These are phyloP conservation scores for Microplitis manilae DNA, from an alignment of 2,888 invertebrate genomes.

Conservation along the genomic window DNA sequence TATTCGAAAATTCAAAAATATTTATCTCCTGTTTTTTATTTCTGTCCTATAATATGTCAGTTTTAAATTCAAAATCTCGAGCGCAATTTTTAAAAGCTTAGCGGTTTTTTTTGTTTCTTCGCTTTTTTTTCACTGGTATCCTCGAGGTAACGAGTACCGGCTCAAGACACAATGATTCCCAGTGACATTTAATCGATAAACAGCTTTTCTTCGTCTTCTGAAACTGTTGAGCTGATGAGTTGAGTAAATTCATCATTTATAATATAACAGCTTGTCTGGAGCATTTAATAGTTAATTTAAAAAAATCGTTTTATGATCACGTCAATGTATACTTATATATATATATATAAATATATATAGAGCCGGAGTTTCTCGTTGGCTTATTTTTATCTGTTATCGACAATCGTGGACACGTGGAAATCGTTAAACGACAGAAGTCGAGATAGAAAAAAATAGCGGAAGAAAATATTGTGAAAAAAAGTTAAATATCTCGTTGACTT, in stretches of 20 bases:
- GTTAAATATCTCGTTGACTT: conserved; percentile 8
- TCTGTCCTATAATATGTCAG: not conserved
- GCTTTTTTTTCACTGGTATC: not conserved
- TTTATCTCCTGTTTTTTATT: not conserved
- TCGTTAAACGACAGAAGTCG: not conserved
- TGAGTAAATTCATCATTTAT: conserved; percentile 12
- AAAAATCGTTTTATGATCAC: not conserved
- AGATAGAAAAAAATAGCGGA: conserved; percentile 1
- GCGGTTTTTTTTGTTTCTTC: not conserved
- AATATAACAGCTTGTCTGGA: conserved; percentile 20
- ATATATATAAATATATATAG: no score
- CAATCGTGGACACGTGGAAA: not conserved
- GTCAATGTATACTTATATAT: not conserved
- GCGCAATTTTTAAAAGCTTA: not conserved
- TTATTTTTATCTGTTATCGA: not conserved
- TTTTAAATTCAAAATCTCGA: not conserved
- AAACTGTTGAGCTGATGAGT: not conserved
- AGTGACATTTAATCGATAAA: conserved; percentile 35
- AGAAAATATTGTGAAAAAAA: not conserved
- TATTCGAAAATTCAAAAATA: not conserved
- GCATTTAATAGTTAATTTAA: conserved; percentile 37
- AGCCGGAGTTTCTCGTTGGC: not conserved
- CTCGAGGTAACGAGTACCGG: not conserved
- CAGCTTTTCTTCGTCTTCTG: not conserved
- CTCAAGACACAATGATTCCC: conserved; percentile 15